Evolutionary conservation across 1,140 invertebrate species (phyloP).

Genomic region (Augochlora pura): DNA sequence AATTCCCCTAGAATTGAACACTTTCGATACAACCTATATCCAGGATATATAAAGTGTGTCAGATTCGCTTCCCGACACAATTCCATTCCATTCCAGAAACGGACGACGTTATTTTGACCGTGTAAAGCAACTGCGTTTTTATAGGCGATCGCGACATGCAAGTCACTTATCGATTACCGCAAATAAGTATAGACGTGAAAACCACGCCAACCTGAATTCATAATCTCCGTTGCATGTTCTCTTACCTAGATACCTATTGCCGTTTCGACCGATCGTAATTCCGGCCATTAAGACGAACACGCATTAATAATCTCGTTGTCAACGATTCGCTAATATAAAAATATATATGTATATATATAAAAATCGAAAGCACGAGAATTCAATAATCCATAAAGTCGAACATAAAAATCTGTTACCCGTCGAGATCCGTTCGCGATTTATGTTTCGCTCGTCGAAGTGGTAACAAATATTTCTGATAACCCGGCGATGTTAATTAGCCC

Average conservation of each 20-base stretch:
- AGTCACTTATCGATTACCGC: neutral
- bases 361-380: neutral
- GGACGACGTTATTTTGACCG: no score
- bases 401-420: neutral
- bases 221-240: neutral
- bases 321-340: neutral
- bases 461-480: neutral
- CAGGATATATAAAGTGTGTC: no score
- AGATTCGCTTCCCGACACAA: no score
- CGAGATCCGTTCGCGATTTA: neutral
- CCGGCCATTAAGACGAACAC: neutral
- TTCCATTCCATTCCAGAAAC: no score
- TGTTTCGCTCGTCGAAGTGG: neutral
- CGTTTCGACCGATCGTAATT: neutral
- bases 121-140: no score
- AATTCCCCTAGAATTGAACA: no score
- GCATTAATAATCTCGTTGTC: slow-evolving; percentile 12
- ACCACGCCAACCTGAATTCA: neutral
- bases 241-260: neutral
- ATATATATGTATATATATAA: no score
- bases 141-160: no score
- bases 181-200: neutral
- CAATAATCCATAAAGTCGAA: no score
- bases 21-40: no score
- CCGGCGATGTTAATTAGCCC: neutral